A percentile compares a stretch with the other conserved stretches of the same genome.
These are phyloP conservation scores for Erithacus rubecula DNA, from an alignment of 2,797 vertebrate genomes.

Conservation along the genomic window DNA sequence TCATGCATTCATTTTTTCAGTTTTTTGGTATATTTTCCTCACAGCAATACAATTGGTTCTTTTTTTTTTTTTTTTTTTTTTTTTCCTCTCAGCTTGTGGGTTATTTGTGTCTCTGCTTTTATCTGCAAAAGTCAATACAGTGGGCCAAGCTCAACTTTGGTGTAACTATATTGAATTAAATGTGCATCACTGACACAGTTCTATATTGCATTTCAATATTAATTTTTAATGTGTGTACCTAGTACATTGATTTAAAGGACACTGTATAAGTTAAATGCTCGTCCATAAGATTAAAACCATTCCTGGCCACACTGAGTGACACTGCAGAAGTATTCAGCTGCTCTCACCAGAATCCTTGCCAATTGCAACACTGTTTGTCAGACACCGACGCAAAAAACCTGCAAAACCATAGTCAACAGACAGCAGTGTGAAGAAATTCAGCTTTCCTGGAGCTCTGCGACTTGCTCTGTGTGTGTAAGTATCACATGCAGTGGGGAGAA, in stretches of 20 bases:
- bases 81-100: background rate
- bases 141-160: background rate
- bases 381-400: background rate
- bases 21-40: background rate
- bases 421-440: background rate
- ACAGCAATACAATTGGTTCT: background rate
- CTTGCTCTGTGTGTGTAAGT: background rate
- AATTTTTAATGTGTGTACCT: conserved; percentile 37
- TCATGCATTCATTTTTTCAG: background rate
- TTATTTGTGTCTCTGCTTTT: background rate
- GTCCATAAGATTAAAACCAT: background rate
- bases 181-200: background rate
- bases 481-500: background rate
- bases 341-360: background rate
- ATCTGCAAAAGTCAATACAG: background rate
- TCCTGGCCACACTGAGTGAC: background rate
- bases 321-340: background rate
- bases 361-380: background rate
- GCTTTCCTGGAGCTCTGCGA: background rate
- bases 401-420: background rate
- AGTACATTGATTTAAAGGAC: conserved; percentile 15
- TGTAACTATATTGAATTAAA: background rate
- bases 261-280: background rate
- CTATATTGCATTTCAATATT: background rate
- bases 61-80: background rate